Conservation (phyloP, 1,140 invertebrate species). For the Sesamia nonagrioides region DNA sequence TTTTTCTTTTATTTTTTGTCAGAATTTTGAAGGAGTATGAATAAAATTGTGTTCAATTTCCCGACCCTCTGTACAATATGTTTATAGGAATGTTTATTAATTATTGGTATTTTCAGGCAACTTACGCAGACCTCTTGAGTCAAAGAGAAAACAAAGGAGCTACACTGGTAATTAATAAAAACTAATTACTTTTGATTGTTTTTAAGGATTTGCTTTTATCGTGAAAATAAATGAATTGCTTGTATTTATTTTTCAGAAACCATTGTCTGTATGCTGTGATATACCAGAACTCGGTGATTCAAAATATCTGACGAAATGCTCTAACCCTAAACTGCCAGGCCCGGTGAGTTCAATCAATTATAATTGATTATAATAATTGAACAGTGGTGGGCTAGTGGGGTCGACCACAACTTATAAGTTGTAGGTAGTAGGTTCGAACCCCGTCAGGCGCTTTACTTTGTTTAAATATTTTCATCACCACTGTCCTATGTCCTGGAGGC, state of each 20-base stretch:
- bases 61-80: too few relatives aligned
- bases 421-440: too few relatives aligned
- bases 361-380: not conserved
- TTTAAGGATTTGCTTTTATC: too few relatives aligned
- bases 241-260: slow-evolving; percentile 72
- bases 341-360: slow-evolving; percentile 68
- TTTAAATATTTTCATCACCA: too few relatives aligned
- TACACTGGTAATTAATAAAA: slow-evolving; percentile 17
- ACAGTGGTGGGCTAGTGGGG: too few relatives aligned
- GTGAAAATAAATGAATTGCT: not conserved
- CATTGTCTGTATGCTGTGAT: slow-evolving; percentile 81
- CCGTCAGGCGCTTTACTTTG: too few relatives aligned
- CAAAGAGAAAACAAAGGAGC: slow-evolving; percentile 18
- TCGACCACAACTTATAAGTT: too few relatives aligned
- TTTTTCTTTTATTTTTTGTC: too few relatives aligned
- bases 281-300: slow-evolving; percentile 79
- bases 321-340: slow-evolving; percentile 72
- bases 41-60: too few relatives aligned
- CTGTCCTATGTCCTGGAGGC: too few relatives aligned
- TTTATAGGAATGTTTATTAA: not conserved
- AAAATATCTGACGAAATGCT: slow-evolving; percentile 73
- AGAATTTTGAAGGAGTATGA: too few relatives aligned
- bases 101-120: slow-evolving; percentile 12
- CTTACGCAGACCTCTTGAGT: not conserved
- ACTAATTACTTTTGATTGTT: not conserved